Evolutionary conservation across 2,113 vertebrate genomes (phyloP).

Genomic region (Phalacrocorax brasilianus): DNA sequence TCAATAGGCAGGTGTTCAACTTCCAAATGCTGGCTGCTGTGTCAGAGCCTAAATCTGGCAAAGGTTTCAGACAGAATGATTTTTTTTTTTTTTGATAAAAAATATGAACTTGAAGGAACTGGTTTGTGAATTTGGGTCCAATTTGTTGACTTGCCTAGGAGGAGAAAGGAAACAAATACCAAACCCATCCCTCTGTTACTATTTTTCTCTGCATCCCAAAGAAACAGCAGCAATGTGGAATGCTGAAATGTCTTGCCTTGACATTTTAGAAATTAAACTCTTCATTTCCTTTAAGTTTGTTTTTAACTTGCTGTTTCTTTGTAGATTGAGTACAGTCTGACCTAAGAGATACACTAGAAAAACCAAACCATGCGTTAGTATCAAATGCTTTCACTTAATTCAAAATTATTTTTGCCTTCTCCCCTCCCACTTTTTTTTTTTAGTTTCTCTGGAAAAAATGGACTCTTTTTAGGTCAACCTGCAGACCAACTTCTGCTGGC

Average conservation of each 20-base stretch:
- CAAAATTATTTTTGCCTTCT: constrained; percentile 15
- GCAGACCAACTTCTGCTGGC: constrained; percentile 6
- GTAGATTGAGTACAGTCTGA: not conserved
- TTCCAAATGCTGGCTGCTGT: not conserved
- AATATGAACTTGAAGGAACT: not conserved
- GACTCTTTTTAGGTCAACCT: constrained; percentile 31
- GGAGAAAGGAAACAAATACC: not conserved
- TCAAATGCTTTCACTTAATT: not conserved
- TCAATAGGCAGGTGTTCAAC: not conserved
- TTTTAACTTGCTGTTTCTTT: constrained; percentile 1
- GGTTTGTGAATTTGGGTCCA: not conserved
- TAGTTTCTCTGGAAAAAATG: not conserved
- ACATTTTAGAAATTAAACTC: not conserved
- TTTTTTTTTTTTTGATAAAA: not conserved
- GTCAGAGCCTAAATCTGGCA: not conserved
- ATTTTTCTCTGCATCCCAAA: not conserved
- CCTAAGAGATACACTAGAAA: constrained; percentile 4
- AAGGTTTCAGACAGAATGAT: not conserved
- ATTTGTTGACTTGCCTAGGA: not conserved
- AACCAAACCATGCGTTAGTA: not conserved
- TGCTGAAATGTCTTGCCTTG: not conserved
- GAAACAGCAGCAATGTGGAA: not conserved
- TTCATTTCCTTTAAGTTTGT: not conserved
- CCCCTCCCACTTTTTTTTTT: not conserved
- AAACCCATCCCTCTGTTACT: not conserved